Percentiles rank a stretch among this genome's conserved stretches.
Conservation (phyloP, 2,797 vertebrate species). For the Synaphobranchus kaupii region DNA sequence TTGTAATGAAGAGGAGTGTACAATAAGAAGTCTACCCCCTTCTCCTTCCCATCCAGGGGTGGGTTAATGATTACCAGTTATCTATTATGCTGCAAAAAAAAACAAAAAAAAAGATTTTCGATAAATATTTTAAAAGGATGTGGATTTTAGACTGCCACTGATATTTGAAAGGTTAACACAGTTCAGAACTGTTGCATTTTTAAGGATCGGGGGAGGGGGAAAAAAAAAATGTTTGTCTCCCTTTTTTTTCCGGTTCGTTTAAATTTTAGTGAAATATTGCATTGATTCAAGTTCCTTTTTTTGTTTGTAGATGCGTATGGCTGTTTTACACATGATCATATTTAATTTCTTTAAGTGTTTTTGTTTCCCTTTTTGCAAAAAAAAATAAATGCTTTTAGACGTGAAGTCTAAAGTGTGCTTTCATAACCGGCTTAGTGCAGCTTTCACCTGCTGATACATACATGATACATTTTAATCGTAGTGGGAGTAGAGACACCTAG, state of each 20-base stretch:
- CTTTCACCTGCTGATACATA: not conserved
- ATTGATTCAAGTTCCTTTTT: slow-evolving; percentile 68
- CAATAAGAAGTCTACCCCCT: slow-evolving; percentile 14
- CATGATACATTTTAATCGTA: not conserved
- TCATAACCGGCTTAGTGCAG: not conserved
- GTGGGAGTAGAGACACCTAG: not conserved
- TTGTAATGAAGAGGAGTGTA: slow-evolving; percentile 28
- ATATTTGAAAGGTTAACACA: slow-evolving; percentile 50
- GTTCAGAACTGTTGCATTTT: slow-evolving; percentile 23
- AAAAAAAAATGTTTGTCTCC: not conserved
- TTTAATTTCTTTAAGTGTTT: slow-evolving; percentile 69
- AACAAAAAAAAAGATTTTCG: not conserved
- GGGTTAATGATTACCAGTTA: slow-evolving; percentile 1
- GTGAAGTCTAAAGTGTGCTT: slow-evolving; percentile 59
- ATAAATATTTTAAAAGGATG: slow-evolving; percentile 46
- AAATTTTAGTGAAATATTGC: slow-evolving; percentile 40
- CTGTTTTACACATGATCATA: slow-evolving; percentile 79
- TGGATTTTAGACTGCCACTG: slow-evolving; percentile 73
- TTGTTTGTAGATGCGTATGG: slow-evolving; percentile 78
- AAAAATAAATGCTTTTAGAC: slow-evolving; percentile 92
- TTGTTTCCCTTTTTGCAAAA: slow-evolving; percentile 73
- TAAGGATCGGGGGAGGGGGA: not conserved
- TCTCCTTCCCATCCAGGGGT: not conserved
- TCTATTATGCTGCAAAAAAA: not conserved
- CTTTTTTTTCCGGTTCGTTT: slow-evolving; percentile 44